phyloP scores from a whole-genome alignment of 2,797 vertebrate species.

The Xiphophorus birchmanni region DNA sequence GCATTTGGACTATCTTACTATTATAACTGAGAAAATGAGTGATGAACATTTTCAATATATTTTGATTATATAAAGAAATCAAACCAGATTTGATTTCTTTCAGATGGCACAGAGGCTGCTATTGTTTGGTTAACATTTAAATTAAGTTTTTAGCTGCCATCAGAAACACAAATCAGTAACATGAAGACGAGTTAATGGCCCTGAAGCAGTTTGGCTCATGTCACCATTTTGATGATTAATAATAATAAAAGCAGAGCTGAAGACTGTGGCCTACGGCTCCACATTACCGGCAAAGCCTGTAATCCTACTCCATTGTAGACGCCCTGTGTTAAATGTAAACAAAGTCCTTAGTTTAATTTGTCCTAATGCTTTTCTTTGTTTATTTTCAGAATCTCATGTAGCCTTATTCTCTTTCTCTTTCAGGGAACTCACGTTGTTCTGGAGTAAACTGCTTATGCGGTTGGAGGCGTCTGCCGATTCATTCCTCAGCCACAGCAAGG shows the following conservation, averaged over 20 bases:
- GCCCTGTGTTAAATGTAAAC: background rate
- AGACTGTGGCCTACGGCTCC: background rate
- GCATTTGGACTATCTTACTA: background rate
- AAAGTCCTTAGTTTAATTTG: background rate
- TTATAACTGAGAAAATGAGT: background rate
- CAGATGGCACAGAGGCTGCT: background rate
- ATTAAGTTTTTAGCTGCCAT: background rate
- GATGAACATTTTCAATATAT: background rate
- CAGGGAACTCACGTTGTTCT: constrained; percentile 99
- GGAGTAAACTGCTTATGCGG: constrained; percentile 98
- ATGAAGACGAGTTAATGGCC: background rate
- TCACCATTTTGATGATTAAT: background rate
- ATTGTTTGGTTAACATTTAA: background rate
- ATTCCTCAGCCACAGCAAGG: constrained; percentile 94
- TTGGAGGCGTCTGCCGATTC: constrained; percentile 91
- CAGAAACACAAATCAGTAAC: background rate
- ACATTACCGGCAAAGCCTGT: background rate
- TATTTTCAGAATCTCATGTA: constrained; percentile 16
- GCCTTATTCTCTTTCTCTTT: constrained; percentile 46
- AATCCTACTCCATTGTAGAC: background rate
- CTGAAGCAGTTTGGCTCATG: background rate
- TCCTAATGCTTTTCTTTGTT: background rate
- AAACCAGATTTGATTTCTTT: background rate
- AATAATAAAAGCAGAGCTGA: background rate
- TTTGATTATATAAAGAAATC: background rate